phyloP scores from a whole-genome alignment of 1,140 invertebrate species.

The Drosophila auraria region DNA sequence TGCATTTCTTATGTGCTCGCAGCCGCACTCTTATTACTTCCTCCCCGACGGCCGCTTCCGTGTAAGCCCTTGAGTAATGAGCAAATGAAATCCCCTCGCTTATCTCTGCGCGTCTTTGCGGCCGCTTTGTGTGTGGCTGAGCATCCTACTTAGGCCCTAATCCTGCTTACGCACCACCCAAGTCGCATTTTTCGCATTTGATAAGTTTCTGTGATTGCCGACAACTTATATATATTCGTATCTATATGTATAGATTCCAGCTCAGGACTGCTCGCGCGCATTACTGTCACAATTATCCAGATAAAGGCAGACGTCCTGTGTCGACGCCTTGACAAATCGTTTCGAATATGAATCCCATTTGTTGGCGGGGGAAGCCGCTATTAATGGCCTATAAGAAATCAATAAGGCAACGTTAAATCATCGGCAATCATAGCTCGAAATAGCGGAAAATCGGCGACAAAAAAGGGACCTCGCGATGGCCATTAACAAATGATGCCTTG shows the following conservation, averaged over 20 bases:
- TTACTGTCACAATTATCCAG: slow-evolving; percentile 50
- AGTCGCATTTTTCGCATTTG: slow-evolving; percentile 19
- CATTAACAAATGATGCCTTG: slow-evolving; percentile 51
- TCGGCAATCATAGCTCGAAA: slow-evolving; percentile 43
- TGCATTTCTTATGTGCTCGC: slow-evolving; percentile 74
- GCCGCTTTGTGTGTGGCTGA: slow-evolving; percentile 67
- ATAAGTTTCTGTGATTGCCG: slow-evolving; percentile 17
- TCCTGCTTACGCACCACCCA: slow-evolving; percentile 28
- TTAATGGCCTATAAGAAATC: slow-evolving; percentile 54
- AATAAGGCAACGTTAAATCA: slow-evolving; percentile 48
- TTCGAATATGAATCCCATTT: slow-evolving; percentile 45
- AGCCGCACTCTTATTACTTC: slow-evolving; percentile 31
- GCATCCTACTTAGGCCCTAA: slow-evolving; percentile 65
- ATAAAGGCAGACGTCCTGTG: slow-evolving; percentile 35
- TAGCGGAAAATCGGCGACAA: slow-evolving; percentile 6
- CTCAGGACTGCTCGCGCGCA: slow-evolving; percentile 19
- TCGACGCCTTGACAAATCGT: slow-evolving; percentile 40
- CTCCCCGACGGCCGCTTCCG: slow-evolving; percentile 11
- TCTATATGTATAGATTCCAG: slow-evolving; percentile 19
- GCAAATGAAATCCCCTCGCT: slow-evolving; percentile 79
- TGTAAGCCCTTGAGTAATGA: slow-evolving; percentile 80
- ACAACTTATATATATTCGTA: slow-evolving; percentile 10
- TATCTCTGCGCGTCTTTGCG: slow-evolving; percentile 76
- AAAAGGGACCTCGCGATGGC: slow-evolving; percentile 11
- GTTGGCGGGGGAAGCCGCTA: slow-evolving; percentile 14